Percentiles rank a stretch among this genome's conserved stretches.
These are phyloP conservation scores for Leptopilina syphax DNA, from an alignment of 2,888 invertebrate genomes.

Conservation along the genomic window DNA sequence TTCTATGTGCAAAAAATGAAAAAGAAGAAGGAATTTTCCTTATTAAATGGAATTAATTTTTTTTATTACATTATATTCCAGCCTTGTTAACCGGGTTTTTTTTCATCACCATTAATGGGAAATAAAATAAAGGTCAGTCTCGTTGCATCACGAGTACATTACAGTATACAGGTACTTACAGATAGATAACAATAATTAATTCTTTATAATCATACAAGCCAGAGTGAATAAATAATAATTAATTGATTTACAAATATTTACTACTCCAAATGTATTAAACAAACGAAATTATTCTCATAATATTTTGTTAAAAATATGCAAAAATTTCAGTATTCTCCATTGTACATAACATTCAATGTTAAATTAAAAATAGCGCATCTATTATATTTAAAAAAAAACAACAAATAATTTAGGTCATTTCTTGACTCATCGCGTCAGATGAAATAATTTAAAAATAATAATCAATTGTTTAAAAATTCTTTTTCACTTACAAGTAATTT, in stretches of 20 bases:
- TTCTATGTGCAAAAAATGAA: too few relatives aligned
- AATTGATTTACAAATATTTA: slow-evolving; percentile 9
- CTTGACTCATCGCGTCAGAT: slow-evolving; percentile 42
- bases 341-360: neutral
- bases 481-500: slow-evolving; percentile 54
- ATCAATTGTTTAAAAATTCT: slow-evolving; percentile 33
- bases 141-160: slow-evolving; percentile 69
- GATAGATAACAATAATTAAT: slow-evolving; percentile 58
- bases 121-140: slow-evolving; percentile 70
- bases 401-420: slow-evolving; percentile 5
- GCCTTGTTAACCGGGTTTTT: too few relatives aligned
- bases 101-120: too few relatives aligned
- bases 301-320: neutral
- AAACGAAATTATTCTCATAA: neutral
- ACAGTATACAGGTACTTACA: slow-evolving; percentile 66
- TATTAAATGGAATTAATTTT: too few relatives aligned
- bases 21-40: too few relatives aligned
- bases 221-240: slow-evolving; percentile 48
- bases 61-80: too few relatives aligned
- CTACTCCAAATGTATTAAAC: slow-evolving; percentile 17
- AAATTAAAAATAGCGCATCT: neutral
- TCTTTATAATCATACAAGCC: slow-evolving; percentile 66
- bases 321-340: neutral
- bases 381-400: neutral
- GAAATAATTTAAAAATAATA: slow-evolving; percentile 12